These are phyloP conservation scores for Peromyscus nudipes DNA, from an alignment of 2,797 vertebrate species.

Conservation along the genomic window DNA sequence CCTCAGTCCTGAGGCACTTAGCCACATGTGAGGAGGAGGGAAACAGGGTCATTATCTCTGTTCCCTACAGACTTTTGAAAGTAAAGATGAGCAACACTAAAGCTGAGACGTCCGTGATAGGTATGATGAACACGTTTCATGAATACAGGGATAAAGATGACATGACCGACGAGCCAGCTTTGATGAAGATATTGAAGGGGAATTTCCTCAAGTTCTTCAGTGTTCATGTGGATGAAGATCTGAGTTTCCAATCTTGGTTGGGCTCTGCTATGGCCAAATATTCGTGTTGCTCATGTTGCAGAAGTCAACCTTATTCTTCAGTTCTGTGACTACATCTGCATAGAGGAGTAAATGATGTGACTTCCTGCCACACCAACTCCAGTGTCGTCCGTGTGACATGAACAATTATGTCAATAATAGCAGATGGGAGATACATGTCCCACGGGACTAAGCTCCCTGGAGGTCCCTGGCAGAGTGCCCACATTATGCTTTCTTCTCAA, in stretches of 20 bases:
- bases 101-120: neutral
- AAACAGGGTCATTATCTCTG: neutral
- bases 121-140: neutral
- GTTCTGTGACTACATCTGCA: no score
- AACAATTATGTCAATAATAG: no score
- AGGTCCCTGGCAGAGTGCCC: no score
- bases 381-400: no score
- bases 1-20: neutral
- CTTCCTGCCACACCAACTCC: no score
- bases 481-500: no score
- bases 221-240: neutral
- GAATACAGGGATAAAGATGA: neutral
- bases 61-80: neutral
- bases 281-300: no score
- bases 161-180: accelerated
- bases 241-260: neutral
- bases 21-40: neutral
- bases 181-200: neutral
- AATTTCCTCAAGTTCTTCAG: neutral
- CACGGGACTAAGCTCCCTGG: no score
- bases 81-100: neutral
- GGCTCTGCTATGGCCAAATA: neutral
- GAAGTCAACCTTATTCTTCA: no score
- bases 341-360: no score
- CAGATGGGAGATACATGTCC: no score